Percentiles rank a stretch among this genome's conserved stretches.
Evolutionary conservation across 37 sponge, comb jelly and placozoan genomes (phyloP).

Genomic region (Halichondria panicea): DNA sequence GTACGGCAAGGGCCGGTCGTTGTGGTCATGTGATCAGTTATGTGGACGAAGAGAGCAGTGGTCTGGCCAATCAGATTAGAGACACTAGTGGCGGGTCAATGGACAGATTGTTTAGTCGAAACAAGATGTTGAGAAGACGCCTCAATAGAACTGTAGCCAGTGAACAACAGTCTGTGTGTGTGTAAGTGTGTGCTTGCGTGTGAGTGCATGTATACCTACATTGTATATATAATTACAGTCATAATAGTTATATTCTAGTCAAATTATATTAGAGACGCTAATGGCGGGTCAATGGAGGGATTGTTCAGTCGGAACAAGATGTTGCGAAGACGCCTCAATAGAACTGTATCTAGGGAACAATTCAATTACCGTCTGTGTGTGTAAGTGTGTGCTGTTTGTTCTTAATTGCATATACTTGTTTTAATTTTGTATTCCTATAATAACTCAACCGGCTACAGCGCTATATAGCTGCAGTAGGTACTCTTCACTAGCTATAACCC

Average conservation of each 20-base stretch:
- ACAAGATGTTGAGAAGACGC: constrained; percentile 78
- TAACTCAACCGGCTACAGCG: no score
- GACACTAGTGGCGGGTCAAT: constrained; percentile 35
- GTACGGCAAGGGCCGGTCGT: constrained; percentile 78
- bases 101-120: constrained; percentile 71
- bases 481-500: no score
- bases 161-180: constrained; percentile 1
- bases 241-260: no score
- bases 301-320: constrained; percentile 84
- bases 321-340: constrained; percentile 73
- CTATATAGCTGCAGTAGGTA: no score
- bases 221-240: neutral
- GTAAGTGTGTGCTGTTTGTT: constrained; percentile 9
- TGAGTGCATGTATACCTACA: neutral
- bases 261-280: constrained; percentile 32
- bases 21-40: constrained; percentile 52
- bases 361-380: constrained; percentile 1
- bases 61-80: constrained; percentile 48
- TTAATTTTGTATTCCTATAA: no score
- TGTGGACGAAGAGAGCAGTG: constrained; percentile 17
- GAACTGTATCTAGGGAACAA: neutral
- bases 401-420: no score
- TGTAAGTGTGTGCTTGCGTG: constrained; percentile 12
- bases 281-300: constrained; percentile 37
- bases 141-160: constrained; percentile 35